Conservation (phyloP, 2,888 invertebrate species). For the Eudasyphora cyanicolor region DNA sequence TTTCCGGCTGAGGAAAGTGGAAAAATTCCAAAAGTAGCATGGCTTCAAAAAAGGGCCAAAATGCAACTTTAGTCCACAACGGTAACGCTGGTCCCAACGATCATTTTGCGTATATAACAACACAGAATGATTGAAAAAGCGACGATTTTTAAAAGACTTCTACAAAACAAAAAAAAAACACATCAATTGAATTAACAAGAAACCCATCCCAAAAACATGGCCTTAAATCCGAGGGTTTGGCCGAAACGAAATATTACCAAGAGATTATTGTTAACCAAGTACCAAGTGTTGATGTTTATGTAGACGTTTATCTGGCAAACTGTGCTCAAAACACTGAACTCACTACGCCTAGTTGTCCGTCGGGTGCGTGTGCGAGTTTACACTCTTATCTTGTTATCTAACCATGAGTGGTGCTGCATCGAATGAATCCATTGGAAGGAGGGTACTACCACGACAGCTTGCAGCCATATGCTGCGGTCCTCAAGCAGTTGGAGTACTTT, state of each 20-base stretch:
- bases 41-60: too few species aligned
- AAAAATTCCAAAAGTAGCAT: too few species aligned
- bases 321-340: neutral
- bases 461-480: neutral
- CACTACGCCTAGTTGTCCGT: neutral
- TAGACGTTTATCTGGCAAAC: neutral
- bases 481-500: neutral
- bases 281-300: neutral
- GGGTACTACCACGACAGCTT: neutral
- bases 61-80: too few species aligned
- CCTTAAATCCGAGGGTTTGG: neutral
- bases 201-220: neutral
- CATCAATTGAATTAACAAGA: neutral
- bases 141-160: too few species aligned
- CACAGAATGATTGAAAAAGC: too few species aligned
- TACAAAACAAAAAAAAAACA: neutral
- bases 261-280: neutral
- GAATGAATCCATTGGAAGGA: neutral
- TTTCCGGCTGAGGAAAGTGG: too few species aligned
- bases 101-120: too few species aligned
- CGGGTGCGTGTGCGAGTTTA: neutral
- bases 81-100: too few species aligned
- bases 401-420: neutral
- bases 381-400: constrained; percentile 21
- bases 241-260: neutral